Percentiles rank a stretch among this genome's conserved stretches.
phyloP scores from a whole-genome alignment of 2,888 invertebrate genomes.

The Apantesis nais region DNA sequence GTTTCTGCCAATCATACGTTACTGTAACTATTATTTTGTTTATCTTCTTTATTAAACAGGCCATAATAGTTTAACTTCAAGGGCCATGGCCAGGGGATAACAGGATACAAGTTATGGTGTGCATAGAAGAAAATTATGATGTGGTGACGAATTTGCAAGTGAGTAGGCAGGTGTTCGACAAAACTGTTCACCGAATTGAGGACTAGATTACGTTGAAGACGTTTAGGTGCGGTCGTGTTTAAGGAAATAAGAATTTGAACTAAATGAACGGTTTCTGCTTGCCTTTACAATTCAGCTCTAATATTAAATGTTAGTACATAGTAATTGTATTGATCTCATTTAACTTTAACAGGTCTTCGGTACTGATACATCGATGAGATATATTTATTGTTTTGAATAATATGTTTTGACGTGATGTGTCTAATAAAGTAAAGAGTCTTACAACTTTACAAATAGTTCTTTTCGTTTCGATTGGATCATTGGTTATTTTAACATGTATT shows the following conservation, averaged over 20 bases:
- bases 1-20: background rate
- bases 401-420: background rate
- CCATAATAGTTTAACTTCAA: background rate
- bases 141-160: background rate
- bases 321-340: background rate
- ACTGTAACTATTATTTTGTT: background rate
- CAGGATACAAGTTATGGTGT: background rate
- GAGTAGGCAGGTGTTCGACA: too few relatives aligned
- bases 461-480: background rate
- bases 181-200: too few relatives aligned
- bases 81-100: background rate
- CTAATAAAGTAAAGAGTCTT: background rate
- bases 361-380: background rate
- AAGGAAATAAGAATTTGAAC: background rate
- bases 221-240: background rate
- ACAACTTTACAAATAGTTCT: background rate
- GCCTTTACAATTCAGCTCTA: background rate
- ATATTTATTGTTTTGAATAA: background rate
- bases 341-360: background rate
- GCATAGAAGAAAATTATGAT: background rate
- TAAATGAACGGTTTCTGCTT: background rate
- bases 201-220: background rate
- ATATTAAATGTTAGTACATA: background rate
- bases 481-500: background rate
- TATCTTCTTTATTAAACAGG: background rate